These are phyloP conservation scores for Macropis europaea DNA, from an alignment of 2,888 invertebrate genomes.

Conservation along the genomic window DNA sequence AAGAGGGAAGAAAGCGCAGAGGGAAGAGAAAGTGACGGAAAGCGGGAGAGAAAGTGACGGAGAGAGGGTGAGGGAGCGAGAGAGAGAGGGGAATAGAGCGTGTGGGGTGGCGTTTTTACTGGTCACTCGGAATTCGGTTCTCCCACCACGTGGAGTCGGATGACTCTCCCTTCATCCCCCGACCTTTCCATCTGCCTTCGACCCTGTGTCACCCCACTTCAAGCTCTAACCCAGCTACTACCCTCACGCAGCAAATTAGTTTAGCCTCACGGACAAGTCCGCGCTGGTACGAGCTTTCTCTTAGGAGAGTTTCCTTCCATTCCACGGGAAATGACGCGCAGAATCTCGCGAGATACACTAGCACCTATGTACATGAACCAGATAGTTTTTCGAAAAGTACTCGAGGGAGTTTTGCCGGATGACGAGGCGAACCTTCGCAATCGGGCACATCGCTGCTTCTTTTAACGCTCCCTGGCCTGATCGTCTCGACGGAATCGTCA, in stretches of 20 bases:
- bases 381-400: conserved; percentile 32
- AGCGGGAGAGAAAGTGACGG: conserved; percentile 13
- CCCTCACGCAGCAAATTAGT: conserved; percentile 68
- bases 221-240: conserved; percentile 50
- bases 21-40: conserved; percentile 37
- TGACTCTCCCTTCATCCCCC: conserved; percentile 30
- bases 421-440: conserved; percentile 3
- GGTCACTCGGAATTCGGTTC: conserved; percentile 69
- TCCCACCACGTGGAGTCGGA: conserved; percentile 52
- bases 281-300: conserved; percentile 50
- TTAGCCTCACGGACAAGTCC: conserved; percentile 66
- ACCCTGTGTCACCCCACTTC: conserved; percentile 60
- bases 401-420: conserved; percentile 28
- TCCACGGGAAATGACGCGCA: conserved; percentile 58
- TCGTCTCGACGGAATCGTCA: neutral
- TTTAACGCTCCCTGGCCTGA: neutral
- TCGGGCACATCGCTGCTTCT: no score
- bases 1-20: conserved; percentile 19
- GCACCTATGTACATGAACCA: conserved; percentile 18
- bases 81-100: conserved; percentile 14
- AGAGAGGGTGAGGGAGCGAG: conserved; percentile 16
- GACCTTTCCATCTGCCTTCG: conserved; percentile 36
- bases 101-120: conserved; percentile 64
- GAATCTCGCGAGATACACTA: conserved; percentile 50
- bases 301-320: conserved; percentile 52